Base-by-base conservation (phyloP, 30 jellyfish, hydroid and myxozoan genomes). In the Sanderia malayensis region DNA sequence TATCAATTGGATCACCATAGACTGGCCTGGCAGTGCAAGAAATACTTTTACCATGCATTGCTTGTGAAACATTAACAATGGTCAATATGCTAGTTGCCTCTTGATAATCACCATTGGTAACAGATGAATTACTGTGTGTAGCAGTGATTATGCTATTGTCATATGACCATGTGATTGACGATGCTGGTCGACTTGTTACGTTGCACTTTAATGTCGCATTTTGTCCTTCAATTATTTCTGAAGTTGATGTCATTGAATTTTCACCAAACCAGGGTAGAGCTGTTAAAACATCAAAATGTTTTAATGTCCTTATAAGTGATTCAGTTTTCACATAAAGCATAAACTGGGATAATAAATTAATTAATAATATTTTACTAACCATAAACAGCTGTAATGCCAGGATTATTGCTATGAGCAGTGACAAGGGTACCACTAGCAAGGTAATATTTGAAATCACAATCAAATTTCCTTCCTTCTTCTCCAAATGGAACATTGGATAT, bases 161-260 rank as follows among this genome's bases (percentile, higher is more conserved):
- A 19, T 49, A 49, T 9, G 64, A 49, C 64, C 64, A 49, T 2
- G 24, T 49, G 2, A 49, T 19, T 4, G 11, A 4, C 24, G 64
- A 49, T 11, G 64, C 64, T 19, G 64, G 64, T 34, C 77, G 19
- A 33, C 77, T 65, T 23, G 59, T 30, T n/a, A 65, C 77, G 60
- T 37, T 34, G 19, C 77, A 65, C 4, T 22, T 30, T 31, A 65
- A 18, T 2, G 57, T 19, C 8, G 11, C n/a, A 33, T 6, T 0
- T 0, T 1, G 30, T 18, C 77, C 77, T 23, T 65, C 61, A 8
- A 31, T 34, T 31, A 15, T 41, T 17, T 23, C 23, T 31, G 49
- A 21, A 1, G 60, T 22, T 17, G 41, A 25, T n/a, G 23, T 17
- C 73, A 61, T 22, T 25, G 41, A 29, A 37, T 61, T 61, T 25